Conservation (phyloP, 2,888 invertebrate genomes). For the Spodoptera picta region DNA sequence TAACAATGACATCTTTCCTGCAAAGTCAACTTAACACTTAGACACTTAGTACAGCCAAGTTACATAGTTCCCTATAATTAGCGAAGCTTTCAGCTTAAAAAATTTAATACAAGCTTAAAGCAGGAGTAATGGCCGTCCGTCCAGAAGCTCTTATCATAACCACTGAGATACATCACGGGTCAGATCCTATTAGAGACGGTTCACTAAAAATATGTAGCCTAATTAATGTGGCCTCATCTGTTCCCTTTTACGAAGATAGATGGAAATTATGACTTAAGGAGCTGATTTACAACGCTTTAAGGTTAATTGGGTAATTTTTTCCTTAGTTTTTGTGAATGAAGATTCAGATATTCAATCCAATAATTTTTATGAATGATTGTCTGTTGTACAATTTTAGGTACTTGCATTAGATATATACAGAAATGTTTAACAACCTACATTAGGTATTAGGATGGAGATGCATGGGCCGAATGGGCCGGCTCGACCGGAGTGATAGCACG, state of each 20-base stretch:
- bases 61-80: slow-evolving; percentile 33
- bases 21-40: slow-evolving; percentile 4
- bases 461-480: no score
- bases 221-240: slow-evolving; percentile 1
- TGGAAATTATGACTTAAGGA: neutral
- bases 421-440: no score
- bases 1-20: slow-evolving; percentile 2
- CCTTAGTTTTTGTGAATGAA: no score
- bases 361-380: no score
- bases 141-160: slow-evolving; percentile 28
- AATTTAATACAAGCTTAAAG: slow-evolving; percentile 40
- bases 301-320: no score
- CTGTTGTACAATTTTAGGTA: no score
- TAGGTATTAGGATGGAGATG: no score
- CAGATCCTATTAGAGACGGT: slow-evolving; percentile 2
- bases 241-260: no score
- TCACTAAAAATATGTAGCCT: slow-evolving; percentile 9
- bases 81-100: slow-evolving; percentile 34
- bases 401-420: no score
- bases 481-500: no score
- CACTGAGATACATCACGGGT: slow-evolving; percentile 20
- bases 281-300: no score
- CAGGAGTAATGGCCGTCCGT: slow-evolving; percentile 24
- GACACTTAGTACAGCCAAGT: slow-evolving; percentile 24
- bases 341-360: no score